Evolutionary conservation across 2,888 invertebrate genomes (phyloP), one percentile per base, ranked within the genome.

Genomic region (Anodontia alba): DNA sequence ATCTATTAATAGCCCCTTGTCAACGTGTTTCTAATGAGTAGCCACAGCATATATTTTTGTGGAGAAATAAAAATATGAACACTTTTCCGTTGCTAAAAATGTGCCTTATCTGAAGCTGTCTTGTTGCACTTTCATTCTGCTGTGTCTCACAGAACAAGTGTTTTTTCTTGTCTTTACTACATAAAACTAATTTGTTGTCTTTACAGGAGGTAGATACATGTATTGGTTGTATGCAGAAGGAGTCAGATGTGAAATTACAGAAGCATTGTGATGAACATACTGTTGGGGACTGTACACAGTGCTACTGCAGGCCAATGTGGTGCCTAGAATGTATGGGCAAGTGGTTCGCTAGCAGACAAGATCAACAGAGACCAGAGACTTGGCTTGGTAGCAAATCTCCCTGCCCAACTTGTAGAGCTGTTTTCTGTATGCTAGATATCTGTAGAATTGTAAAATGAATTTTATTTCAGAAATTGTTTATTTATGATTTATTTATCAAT

Each of bases 251-350:
- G 71, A 98, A 98, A 94, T 95, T 97, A 75, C 96, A 96, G 87
- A 97, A 96, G 90, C 96, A 96, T 75, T 98, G 98, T 93, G 94
- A 91, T 33, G 87, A 88, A 29, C 62, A 70, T 0, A 76, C 85
- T 3, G 93, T 95, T 23, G 94, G 95, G 73, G 76, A 72, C 78
- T 96, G 96, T 71, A 95, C 92, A 23, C 95, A 94, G 73, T 97
- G 97, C 92, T 96, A 96, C 92, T 97, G 97, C 93, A 96, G 97
- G 73, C 98, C 98, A 33, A 96, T 98, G 96, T 98, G 98, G 98
- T 98, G 98, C 95, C 95, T 96, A 31, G 96, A 97, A 87, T 98
- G 94, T 82, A 89, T 96, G 91, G 94, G 94, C 23, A 94, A 94
- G 84, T 94, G 96, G 96, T 98, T 98, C 95, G 98, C 97, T 20